Percentiles rank a stretch among this genome's conserved stretches.
Conservation (phyloP, 2,113 vertebrate genomes). For the Galbula dea region DNA sequence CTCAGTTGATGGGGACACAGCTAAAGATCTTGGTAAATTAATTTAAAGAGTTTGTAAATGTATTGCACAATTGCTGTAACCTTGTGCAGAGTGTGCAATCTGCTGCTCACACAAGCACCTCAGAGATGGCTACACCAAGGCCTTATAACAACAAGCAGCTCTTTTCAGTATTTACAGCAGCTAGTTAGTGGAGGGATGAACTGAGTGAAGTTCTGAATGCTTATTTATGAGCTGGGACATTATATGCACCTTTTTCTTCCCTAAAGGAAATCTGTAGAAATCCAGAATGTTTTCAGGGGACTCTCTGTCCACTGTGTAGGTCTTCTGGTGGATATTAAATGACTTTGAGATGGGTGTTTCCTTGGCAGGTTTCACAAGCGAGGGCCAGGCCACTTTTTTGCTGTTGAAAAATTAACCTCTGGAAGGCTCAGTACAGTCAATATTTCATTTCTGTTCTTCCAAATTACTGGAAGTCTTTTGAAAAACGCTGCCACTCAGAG, state of each 20-base stretch:
- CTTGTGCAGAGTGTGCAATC: neutral
- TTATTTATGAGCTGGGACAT: accelerated
- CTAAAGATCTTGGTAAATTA: neutral
- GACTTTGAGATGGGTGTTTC: neutral
- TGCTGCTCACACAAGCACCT: neutral
- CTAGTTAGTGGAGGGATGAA: neutral
- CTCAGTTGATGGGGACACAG: neutral
- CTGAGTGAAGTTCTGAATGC: neutral
- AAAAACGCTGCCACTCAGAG: neutral
- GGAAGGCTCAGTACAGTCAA: neutral
- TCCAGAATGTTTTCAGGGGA: neutral
- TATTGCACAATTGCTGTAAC: neutral
- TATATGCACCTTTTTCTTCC: neutral
- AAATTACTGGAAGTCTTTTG: neutral
- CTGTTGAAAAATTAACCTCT: neutral
- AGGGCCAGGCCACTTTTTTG: neutral
- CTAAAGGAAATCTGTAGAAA: neutral
- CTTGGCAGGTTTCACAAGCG: neutral
- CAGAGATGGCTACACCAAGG: neutral
- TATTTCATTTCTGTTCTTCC: neutral
- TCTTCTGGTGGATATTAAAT: neutral
- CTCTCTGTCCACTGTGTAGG: neutral
- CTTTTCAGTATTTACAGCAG: neutral
- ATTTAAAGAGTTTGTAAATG: neutral
- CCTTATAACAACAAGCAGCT: neutral